A percentile compares a stretch with the other conserved stretches of the same genome.
Conservation (phyloP, 1,140 invertebrate species). For the Drosophila kepulauana region DNA sequence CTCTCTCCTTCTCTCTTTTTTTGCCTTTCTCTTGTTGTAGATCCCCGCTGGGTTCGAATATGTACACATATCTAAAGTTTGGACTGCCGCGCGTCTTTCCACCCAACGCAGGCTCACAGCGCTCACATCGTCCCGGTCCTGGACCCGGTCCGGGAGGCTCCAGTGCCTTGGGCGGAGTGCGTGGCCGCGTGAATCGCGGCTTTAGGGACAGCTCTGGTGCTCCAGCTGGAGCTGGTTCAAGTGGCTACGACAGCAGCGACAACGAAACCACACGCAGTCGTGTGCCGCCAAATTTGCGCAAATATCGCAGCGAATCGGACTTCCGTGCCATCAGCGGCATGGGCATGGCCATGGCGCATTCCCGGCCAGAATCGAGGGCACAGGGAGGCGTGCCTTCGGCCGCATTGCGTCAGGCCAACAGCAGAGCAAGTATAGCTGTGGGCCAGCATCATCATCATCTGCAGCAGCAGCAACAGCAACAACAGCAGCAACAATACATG, state of each 20-base stretch:
- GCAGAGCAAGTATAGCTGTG: constrained; percentile 82
- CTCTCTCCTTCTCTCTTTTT: neutral
- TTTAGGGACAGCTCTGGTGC: constrained; percentile 80
- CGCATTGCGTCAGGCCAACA: constrained; percentile 80
- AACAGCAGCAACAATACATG: constrained; percentile 65
- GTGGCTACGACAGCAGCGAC: constrained; percentile 94
- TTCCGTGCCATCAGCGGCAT: constrained; percentile 87
- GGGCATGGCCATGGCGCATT: constrained; percentile 70
- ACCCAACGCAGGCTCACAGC: constrained; percentile 89
- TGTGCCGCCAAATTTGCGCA: constrained; percentile 87
- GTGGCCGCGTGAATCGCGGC: constrained; percentile 79
- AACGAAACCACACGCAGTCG: constrained; percentile 88
- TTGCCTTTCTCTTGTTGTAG: constrained; percentile 76
- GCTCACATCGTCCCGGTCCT: constrained; percentile 85
- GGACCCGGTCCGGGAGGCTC: constrained; percentile 84
- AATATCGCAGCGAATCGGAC: constrained; percentile 93
- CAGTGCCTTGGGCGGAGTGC: constrained; percentile 80
- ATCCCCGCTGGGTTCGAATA: constrained; percentile 93
- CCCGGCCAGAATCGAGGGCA: constrained; percentile 78
- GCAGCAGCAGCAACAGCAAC: constrained; percentile 53
- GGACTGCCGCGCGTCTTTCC: constrained; percentile 95
- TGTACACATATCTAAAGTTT: constrained; percentile 97
- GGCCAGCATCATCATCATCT: constrained; percentile 69
- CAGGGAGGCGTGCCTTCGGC: constrained; percentile 69
- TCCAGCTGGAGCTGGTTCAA: constrained; percentile 86